Base-by-base conservation (phyloP, 1,140 invertebrate genomes). In the Brachionus plicatilis region DNA sequence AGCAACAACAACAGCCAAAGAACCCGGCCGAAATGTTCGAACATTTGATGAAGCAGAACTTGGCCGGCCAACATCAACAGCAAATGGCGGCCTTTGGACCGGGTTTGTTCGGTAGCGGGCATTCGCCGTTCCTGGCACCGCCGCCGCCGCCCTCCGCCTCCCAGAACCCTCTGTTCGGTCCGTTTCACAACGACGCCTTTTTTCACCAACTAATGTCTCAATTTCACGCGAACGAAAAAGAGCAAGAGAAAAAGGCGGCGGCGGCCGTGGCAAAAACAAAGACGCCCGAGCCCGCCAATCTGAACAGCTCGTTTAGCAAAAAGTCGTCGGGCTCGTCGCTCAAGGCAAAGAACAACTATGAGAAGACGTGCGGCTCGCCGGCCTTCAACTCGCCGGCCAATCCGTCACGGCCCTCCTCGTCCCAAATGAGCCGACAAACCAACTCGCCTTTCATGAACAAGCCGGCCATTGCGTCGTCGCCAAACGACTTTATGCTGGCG, bases 151-250 rank as follows among this genome's bases (percentile, higher is more conserved):
- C 79, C 9, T 1, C 53, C 5, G 11, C n/a, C 6, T 14, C 33
- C 33, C 29, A 68, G 24, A 43, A 53, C 8, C 33, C 37, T 1
- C 20, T 65, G 2, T 60, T 65, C 17, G 29, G 53, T 2, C 9
- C 9, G 4, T 41, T 82, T 29, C 79, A 43, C 14, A 60, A 65
- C 29, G 79, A 82, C 7, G 50, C 79, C 3, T 82, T 82, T 65
- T 65, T 82, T 5, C 14, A 82, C 29, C 78, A 79, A 9, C 17
- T 82, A 20, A 65, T 82, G 53, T 76, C 72, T 3, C 72, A 76
- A 76, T 50, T 76, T 76, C 72, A 76, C 24, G 14, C 27, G 5
- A 50, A 14, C 4, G 43, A 76, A 50, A 76, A 76, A 29, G 72
- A 76, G 50, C 72, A 76, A 29, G 20, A 50, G 8, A 76, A 76